A percentile compares a stretch with the other conserved stretches of the same genome.
Conservation (phyloP, 1,140 invertebrate genomes). For the Drosophila ercepeae region DNA sequence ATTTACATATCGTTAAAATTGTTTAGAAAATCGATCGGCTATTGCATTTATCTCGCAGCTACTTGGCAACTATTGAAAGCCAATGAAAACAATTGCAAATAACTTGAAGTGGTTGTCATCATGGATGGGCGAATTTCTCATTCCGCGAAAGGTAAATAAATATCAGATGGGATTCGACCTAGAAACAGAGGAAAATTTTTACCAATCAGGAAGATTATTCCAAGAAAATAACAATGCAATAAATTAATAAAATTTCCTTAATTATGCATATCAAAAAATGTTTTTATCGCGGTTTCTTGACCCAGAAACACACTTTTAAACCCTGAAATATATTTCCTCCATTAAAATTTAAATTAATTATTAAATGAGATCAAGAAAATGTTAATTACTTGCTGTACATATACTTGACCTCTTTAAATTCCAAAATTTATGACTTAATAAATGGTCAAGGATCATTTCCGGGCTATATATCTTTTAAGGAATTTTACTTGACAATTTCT, state of each 20-base stretch:
- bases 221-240: no score
- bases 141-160: constrained; percentile 21
- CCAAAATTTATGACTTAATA: background rate
- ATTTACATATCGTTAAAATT: constrained; percentile 67
- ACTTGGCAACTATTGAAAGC: constrained; percentile 28
- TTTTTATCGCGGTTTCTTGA: background rate
- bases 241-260: no score
- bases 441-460: background rate
- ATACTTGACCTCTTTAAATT: background rate
- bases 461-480: background rate
- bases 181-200: background rate
- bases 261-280: no score
- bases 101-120: constrained; percentile 18
- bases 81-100: constrained; percentile 16
- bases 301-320: background rate
- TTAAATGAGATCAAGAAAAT: background rate
- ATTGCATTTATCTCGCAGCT: constrained; percentile 40
- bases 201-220: no score
- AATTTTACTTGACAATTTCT: background rate
- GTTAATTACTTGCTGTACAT: background rate
- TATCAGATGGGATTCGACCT: background rate
- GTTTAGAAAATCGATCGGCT: constrained; percentile 41
- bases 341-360: background rate
- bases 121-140: constrained; percentile 2
- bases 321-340: background rate